A percentile compares a stretch with the other conserved stretches of the same genome.
phyloP scores from a whole-genome alignment of 2,888 invertebrate species.

The Lithophane ornitopus region DNA sequence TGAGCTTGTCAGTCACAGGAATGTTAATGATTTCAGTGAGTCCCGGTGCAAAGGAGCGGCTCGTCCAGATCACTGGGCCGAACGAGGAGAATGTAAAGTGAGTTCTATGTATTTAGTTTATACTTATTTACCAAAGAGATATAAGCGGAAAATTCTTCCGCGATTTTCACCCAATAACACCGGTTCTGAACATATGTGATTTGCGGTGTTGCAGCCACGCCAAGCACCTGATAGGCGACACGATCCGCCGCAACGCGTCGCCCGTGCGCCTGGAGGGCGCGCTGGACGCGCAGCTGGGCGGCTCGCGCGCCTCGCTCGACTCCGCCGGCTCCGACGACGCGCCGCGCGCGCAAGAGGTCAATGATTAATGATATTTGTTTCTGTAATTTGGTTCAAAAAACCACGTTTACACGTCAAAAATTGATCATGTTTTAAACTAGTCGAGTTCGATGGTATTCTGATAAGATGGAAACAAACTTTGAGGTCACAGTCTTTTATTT shows the following conservation, averaged over 20 bases:
- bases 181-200: neutral
- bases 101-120: slow-evolving; percentile 64
- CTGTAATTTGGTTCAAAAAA: neutral
- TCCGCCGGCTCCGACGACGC: slow-evolving; percentile 91
- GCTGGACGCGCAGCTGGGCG: slow-evolving; percentile 89
- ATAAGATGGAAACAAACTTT: neutral
- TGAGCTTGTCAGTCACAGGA: slow-evolving; percentile 55
- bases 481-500: neutral
- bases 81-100: slow-evolving; percentile 98
- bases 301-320: slow-evolving; percentile 95
- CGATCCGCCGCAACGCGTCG: slow-evolving; percentile 98
- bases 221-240: slow-evolving; percentile 98
- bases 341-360: slow-evolving; percentile 68
- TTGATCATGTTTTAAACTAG: neutral
- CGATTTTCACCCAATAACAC: neutral
- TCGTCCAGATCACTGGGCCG: slow-evolving; percentile 98
- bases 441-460: no score
- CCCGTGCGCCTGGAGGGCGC: slow-evolving; percentile 94
- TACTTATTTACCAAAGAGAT: neutral
- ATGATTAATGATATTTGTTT: neutral
- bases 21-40: slow-evolving; percentile 92
- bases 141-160: neutral
- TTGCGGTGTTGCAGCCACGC: slow-evolving; percentile 92
- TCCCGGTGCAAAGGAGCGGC: slow-evolving; percentile 98
- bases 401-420: no score